phyloP scores from a whole-genome alignment of 2,113 vertebrate genomes.

The Ramphastos sulfuratus region DNA sequence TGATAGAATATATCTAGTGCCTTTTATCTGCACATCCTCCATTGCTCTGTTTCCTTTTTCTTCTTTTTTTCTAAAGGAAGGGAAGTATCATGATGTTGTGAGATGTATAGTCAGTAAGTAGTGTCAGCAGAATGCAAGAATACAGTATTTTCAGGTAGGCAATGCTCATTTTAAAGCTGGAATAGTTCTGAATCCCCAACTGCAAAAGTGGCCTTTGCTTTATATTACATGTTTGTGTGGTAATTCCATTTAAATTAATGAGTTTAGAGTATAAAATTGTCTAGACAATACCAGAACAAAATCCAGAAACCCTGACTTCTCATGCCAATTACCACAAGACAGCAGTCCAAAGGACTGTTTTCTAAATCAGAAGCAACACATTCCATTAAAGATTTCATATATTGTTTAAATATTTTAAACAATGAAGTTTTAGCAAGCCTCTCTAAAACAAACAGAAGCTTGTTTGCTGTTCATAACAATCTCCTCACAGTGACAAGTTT shows the following conservation, averaged over 20 bases:
- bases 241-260: background rate
- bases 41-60: background rate
- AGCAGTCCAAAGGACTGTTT: background rate
- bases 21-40: background rate
- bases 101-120: background rate
- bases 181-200: background rate
- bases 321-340: background rate
- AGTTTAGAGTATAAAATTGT: background rate
- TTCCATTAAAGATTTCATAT: background rate
- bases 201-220: background rate
- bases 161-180: background rate
- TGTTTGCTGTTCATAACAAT: conserved; percentile 18
- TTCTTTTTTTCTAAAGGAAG: background rate
- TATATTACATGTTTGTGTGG: background rate
- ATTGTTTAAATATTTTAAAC: conserved; percentile 28
- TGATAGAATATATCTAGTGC: background rate
- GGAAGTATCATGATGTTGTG: background rate
- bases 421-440: background rate
- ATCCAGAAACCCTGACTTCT: background rate
- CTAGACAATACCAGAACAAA: background rate
- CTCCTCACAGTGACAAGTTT: background rate
- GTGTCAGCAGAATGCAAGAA: background rate
- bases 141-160: background rate
- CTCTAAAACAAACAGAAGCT: conserved; percentile 10
- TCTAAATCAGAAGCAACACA: background rate